phyloP scores from a whole-genome alignment of 2,888 invertebrate genomes.

The Melipona bicolor region DNA sequence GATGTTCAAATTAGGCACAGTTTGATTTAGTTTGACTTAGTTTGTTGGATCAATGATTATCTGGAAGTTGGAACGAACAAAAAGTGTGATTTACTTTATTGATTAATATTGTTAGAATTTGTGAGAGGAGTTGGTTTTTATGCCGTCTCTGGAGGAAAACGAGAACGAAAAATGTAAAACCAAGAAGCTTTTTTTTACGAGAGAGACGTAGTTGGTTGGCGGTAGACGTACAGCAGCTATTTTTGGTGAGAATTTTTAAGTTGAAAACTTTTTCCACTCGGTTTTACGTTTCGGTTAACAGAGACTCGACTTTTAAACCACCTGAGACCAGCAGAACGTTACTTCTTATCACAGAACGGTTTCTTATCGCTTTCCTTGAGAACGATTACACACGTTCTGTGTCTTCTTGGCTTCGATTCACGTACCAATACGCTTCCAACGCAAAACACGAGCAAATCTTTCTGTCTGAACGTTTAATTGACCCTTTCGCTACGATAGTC shows the following conservation, averaged over 20 bases:
- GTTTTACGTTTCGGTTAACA: neutral
- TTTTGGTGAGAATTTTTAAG: neutral
- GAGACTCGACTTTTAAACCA: conserved; percentile 3
- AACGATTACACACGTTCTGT: too few relatives aligned
- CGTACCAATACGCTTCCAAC: too few relatives aligned
- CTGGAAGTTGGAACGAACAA: too few relatives aligned
- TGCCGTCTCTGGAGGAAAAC: too few relatives aligned
- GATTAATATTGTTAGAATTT: neutral
- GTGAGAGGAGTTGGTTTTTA: neutral
- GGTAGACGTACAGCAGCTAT: neutral
- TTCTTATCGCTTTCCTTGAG: too few relatives aligned
- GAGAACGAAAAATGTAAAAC: too few relatives aligned
- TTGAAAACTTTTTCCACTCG: neutral
- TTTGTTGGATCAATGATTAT: neutral
- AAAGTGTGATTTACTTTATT: neutral
- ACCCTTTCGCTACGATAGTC: too few relatives aligned
- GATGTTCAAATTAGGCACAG: neutral
- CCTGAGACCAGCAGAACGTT: conserved; percentile 9
- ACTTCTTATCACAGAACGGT: too few relatives aligned
- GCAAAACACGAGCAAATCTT: too few relatives aligned
- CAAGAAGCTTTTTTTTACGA: too few relatives aligned
- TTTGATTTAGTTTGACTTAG: neutral
- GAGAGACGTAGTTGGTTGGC: neutral
- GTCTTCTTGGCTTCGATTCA: too few relatives aligned
- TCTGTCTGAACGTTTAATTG: too few relatives aligned